Evolutionary conservation across 1,140 invertebrate species (phyloP).

Genomic region (Drosophila nigrodunni): DNA sequence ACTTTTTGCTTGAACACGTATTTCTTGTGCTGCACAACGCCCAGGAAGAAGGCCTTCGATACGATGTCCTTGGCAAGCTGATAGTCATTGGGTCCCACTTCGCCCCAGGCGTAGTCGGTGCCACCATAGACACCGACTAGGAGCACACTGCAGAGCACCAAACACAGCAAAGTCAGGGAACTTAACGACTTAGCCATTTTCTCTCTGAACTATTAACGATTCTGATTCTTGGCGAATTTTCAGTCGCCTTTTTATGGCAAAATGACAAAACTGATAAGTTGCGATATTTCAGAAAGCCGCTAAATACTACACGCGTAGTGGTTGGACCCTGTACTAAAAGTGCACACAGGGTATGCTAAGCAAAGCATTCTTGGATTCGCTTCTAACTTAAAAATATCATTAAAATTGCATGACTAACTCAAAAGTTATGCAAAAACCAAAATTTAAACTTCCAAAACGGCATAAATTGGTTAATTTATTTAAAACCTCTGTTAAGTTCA

Average conservation of each 20-base stretch:
- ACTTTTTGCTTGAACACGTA: constrained; percentile 71
- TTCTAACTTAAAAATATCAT: too few relatives aligned
- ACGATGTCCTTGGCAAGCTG: constrained; percentile 68
- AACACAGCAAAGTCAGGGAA: constrained; percentile 8
- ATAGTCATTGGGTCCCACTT: constrained; percentile 59
- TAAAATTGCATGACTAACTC: too few relatives aligned
- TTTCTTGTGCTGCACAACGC: constrained; percentile 61
- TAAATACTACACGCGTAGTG: constrained; percentile 6
- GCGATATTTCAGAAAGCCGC: constrained; percentile 3
- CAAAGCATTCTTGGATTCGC: too few relatives aligned
- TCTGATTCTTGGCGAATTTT: constrained; percentile 12
- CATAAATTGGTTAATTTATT: too few relatives aligned
- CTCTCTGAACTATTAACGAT: constrained; percentile 3
- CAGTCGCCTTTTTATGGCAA: constrained; percentile 47
- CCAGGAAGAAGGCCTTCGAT: constrained; percentile 66
- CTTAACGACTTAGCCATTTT: constrained; percentile 22
- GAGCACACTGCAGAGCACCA: constrained; percentile 39
- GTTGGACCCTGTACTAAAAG: not conserved
- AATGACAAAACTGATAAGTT: constrained; percentile 30
- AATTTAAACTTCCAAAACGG: too few relatives aligned
- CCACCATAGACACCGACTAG: constrained; percentile 19
- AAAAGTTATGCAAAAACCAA: too few relatives aligned
- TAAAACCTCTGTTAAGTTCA: too few relatives aligned
- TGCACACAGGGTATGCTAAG: too few relatives aligned
- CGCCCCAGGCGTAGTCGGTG: constrained; percentile 71